Evolutionary conservation across 2,888 invertebrate species (phyloP), one percentile per base, ranked within the genome.

Genomic region (Synergus umbraculus): DNA sequence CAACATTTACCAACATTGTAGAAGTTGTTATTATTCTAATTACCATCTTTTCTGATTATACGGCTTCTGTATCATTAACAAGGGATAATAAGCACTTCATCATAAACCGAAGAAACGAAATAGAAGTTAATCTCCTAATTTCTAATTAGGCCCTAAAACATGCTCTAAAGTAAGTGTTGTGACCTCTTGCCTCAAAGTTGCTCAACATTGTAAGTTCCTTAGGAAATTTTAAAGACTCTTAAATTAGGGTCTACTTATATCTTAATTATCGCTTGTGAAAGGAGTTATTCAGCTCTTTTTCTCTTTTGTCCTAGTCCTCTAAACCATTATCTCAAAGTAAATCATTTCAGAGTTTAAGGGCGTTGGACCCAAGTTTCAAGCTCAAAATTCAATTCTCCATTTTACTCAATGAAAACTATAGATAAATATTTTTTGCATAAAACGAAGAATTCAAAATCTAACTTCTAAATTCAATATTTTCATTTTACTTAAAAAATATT

Each of bases 201-300:
- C 69, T 49, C 37, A 49, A 49, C n/a, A 49, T 49, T 73, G 15
- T 15, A 73, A 9, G 37, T 54, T 69, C 46, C 49, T 73, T 37
- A 49, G 7, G 29, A 29, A 60, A 29, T 73, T 54, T 15, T 54
- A 37, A 15, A 22, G 9, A 73, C 54, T 13, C 18, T 44, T 44
- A 73, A 49, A 22, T 73, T 15, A 29, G 9, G 10, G 10, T 54
- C 37, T 22, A 73, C 46, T 73, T 49, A n/a, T 49, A 49, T 54
- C 37, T 73, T 73, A 73, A 73, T 73, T 49, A 54, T 13, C 69
- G 29, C 49, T 49, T 73, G 12, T 46, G 69, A 29, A 29, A 46
- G 69, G 7, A 46, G 29, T 13, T 49, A 73, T 73, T 54, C 49
- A 29, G 15, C 54, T 73, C n/a, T 49, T n/a, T 29, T 73, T 9